Conservation (phyloP, 2,113 vertebrate genomes). For the Trogon surrucura region DNA sequence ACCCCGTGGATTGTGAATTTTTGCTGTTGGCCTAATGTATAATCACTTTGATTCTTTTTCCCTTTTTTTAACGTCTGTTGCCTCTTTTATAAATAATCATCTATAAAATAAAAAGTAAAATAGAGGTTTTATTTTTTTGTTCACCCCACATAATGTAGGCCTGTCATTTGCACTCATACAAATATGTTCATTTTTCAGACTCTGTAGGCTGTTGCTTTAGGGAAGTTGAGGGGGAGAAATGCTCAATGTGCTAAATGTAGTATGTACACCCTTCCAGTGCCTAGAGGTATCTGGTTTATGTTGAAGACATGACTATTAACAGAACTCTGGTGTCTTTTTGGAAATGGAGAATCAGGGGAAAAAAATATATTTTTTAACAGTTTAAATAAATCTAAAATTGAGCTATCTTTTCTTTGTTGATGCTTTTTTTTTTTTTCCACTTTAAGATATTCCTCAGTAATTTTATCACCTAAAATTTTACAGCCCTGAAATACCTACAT, state of each 20-base stretch:
- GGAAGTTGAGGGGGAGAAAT: background rate
- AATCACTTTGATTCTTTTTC: background rate
- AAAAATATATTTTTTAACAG: background rate
- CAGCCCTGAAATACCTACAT: background rate
- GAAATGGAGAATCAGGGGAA: background rate
- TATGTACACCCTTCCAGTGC: background rate
- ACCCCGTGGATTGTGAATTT: background rate
- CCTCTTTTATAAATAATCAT: background rate
- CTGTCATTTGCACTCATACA: background rate
- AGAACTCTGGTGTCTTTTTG: background rate
- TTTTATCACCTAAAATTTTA: background rate
- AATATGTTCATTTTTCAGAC: background rate
- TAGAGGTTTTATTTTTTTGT: background rate
- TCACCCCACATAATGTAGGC: background rate
- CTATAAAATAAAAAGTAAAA: background rate
- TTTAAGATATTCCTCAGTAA: background rate
- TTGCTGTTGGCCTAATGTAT: background rate
- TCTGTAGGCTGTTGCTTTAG: background rate
- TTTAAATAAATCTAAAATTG: background rate
- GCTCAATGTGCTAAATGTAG: background rate
- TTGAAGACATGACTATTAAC: background rate
- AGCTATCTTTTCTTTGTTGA: background rate
- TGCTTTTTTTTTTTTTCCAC: rapidly evolving
- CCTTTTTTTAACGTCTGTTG: background rate
- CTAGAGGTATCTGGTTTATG: background rate